Evolutionary conservation across 2,797 vertebrate species (phyloP).

Genomic region (Silurus aristotelis): DNA sequence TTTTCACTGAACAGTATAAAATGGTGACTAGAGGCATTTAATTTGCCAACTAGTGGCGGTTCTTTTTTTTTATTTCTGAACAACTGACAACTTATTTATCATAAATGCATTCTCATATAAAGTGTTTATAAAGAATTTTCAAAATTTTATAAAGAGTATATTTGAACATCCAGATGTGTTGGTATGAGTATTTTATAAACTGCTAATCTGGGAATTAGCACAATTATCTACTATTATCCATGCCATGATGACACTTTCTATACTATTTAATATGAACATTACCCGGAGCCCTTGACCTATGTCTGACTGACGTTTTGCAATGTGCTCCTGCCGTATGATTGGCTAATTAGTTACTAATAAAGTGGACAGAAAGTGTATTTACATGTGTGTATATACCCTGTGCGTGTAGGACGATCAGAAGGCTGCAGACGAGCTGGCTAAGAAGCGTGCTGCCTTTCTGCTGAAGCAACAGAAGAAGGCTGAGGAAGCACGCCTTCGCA

Average conservation of each 20-base stretch:
- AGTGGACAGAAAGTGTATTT: background rate
- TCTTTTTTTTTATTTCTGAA: too few species aligned
- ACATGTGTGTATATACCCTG: background rate
- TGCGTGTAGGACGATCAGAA: conserved; percentile 81
- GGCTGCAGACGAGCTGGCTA: conserved; percentile 83
- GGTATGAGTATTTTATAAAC: too few species aligned
- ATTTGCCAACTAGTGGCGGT: too few species aligned
- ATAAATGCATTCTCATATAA: too few species aligned
- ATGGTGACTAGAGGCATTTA: too few species aligned
- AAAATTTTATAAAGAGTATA: too few species aligned
- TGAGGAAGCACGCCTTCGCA: conserved; percentile 79
- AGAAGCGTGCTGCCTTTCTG: conserved; percentile 82
- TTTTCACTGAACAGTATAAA: background rate
- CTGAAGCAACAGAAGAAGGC: conserved; percentile 86
- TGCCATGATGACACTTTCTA: background rate
- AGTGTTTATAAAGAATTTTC: too few species aligned
- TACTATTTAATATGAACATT: background rate
- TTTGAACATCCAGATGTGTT: too few species aligned
- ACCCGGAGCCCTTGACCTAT: background rate
- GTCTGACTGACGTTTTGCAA: background rate
- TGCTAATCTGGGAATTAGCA: too few species aligned
- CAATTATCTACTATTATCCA: too few species aligned
- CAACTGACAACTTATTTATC: too few species aligned
- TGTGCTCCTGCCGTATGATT: background rate
- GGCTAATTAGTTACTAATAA: conserved; percentile 2